Evolutionary conservation across 2,797 vertebrate genomes (phyloP).

Genomic region (Crypturellus tataupa): DNA sequence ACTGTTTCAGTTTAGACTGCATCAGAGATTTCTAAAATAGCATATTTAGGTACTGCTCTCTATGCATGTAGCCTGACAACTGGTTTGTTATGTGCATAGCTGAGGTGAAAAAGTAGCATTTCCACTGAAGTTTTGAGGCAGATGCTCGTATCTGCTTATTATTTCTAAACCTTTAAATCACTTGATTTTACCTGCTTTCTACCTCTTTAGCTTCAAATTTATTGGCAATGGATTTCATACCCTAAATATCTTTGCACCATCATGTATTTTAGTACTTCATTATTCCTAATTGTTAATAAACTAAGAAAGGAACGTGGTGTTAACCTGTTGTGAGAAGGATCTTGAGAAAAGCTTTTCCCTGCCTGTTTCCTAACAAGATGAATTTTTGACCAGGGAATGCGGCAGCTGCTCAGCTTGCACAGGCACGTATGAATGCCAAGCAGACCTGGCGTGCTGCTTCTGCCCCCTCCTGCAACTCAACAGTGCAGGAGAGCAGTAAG

Average conservation of each 20-base stretch:
- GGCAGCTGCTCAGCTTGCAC: background rate
- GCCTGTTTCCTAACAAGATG: background rate
- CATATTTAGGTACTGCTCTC: background rate
- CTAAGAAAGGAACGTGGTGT: background rate
- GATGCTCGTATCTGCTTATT: background rate
- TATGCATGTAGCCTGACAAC: background rate
- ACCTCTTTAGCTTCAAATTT: background rate
- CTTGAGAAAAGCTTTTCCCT: background rate
- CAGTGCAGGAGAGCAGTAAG: background rate
- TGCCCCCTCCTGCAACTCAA: background rate
- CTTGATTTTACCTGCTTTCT: background rate
- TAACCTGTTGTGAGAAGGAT: background rate
- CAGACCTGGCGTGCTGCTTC: accelerated
- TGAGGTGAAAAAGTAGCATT: background rate
- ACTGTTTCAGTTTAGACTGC: background rate
- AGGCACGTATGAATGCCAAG: background rate
- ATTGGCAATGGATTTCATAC: background rate
- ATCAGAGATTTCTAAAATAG: background rate
- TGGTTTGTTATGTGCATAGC: background rate
- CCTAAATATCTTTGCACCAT: background rate
- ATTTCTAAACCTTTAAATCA: background rate
- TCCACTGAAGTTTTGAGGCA: background rate
- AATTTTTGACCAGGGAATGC: background rate
- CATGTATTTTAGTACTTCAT: background rate
- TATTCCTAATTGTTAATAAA: background rate